Conservation (phyloP, 1,140 invertebrate genomes). For the Camponotus pennsylvanicus region DNA sequence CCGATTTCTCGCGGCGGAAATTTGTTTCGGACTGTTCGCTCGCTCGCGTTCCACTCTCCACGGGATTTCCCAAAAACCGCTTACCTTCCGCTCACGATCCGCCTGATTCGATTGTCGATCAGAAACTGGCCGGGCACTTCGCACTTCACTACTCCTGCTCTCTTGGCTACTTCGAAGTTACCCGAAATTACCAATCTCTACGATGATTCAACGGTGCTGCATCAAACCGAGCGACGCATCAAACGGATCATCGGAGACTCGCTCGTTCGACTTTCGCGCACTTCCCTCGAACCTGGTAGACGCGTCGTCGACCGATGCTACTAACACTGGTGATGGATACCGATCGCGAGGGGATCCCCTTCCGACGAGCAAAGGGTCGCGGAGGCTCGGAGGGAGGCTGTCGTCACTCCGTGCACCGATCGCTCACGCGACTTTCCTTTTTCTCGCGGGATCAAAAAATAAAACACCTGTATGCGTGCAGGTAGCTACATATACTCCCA, state of each 20-base stretch:
- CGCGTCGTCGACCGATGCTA: not conserved
- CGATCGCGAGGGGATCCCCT: not conserved
- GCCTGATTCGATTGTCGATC: not conserved
- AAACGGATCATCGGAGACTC: slow-evolving; percentile 15
- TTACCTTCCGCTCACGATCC: slow-evolving; percentile 37
- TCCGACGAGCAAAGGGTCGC: not conserved
- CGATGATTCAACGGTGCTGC: slow-evolving; percentile 3
- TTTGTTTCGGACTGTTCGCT: not conserved
- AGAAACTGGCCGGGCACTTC: slow-evolving; percentile 21
- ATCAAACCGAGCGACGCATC: slow-evolving; percentile 35
- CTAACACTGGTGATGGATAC: not conserved
- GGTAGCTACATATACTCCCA: not conserved
- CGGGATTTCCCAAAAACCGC: slow-evolving; percentile 5
- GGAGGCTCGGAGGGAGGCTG: not conserved
- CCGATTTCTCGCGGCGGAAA: slow-evolving; percentile 45
- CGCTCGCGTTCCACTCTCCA: slow-evolving; percentile 16
- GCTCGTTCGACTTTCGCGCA: not conserved
- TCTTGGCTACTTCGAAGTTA: slow-evolving; percentile 3
- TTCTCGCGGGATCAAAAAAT: slow-evolving; percentile 4
- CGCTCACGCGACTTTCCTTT: not conserved
- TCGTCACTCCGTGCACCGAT: slow-evolving; percentile 6
- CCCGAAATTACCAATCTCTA: slow-evolving; percentile 12
- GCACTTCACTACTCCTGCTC: slow-evolving; percentile 44
- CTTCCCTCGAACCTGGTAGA: not conserved
- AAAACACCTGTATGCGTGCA: not conserved